Evolutionary conservation across 2,888 invertebrate genomes (phyloP), one percentile per base, ranked within the genome.

Genomic region (Aphodius granarius): DNA sequence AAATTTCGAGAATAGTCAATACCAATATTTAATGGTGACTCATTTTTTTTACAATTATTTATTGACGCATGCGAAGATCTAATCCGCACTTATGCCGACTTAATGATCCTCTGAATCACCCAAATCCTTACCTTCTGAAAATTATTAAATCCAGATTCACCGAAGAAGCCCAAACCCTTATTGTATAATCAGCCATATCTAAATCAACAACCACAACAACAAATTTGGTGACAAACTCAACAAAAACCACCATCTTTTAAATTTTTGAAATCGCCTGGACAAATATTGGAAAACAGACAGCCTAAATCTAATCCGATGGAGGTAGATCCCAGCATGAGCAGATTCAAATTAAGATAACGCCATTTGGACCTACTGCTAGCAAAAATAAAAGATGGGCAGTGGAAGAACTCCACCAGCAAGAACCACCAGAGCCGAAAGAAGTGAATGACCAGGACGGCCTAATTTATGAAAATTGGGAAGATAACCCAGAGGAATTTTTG

Each of bases 241-340:
- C 15, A 5, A 23, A 62, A 9, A 73, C 73, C 63, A 21, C 17
- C 71, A 20, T 73, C 73, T 5, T 73, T 73, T 66, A 73, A 64
- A 64, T 73, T 73, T 18, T 15, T 9, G 2, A 73, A 63, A 73
- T 18, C 73, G n/a, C 18, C 73, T 2, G 64, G 19, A 5, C 73
- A 19, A 21, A 5, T 23, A 18, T 4, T 21, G 2, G 66, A 19
- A 13, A 64, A 64, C 9, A n/a, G n/a, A n/a, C n/a, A 13, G 64
- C 66, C 66, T 15, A 64, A 18, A 2, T 64, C 3, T 17, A 19
- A 19, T 17, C 20, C 73, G 3, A 73, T 73, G 73, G 73, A 73
- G 4, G 13, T 73, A 18, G 73, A 73, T 20, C 63, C 9, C 16
- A 70, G 20, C n/a, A 23, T 23, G 23, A 17, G 13, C 13, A 19